phyloP scores from a whole-genome alignment of 2,888 invertebrate genomes.

The Rhagophthalmus giganteus region DNA sequence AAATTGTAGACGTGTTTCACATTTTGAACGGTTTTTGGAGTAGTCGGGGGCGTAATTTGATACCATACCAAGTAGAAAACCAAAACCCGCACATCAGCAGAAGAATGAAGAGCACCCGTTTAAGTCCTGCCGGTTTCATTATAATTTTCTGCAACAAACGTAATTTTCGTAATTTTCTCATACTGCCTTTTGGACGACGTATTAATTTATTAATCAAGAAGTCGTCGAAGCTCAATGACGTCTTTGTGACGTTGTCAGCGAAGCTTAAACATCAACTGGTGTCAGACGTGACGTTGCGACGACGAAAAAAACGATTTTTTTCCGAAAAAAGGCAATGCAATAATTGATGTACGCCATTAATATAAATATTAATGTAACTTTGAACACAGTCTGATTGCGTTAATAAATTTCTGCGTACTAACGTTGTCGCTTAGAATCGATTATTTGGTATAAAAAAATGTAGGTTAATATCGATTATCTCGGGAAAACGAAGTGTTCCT shows the following conservation, averaged over 20 bases:
- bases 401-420: slow-evolving; percentile 5
- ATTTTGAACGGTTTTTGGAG: neutral
- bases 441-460: slow-evolving; percentile 18
- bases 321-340: neutral
- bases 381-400: neutral
- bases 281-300: slow-evolving; percentile 8
- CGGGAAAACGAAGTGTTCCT: slow-evolving; percentile 21
- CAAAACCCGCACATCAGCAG: slow-evolving; percentile 58
- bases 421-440: slow-evolving; percentile 14
- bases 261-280: slow-evolving; percentile 2
- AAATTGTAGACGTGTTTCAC: slow-evolving; percentile 1
- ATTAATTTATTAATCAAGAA: too few species aligned
- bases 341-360: too few species aligned
- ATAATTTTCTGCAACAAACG: slow-evolving; percentile 48
- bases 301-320: slow-evolving; percentile 3
- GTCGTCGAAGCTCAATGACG: slow-evolving; percentile 5
- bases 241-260: slow-evolving; percentile 10
- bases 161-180: too few species aligned
- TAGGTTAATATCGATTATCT: slow-evolving; percentile 30
- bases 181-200: too few species aligned
- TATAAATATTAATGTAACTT: too few species aligned
- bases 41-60: slow-evolving; percentile 36
- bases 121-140: slow-evolving; percentile 59
- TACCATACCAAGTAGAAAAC: slow-evolving; percentile 59
- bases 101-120: slow-evolving; percentile 60